Percentiles rank a stretch among this genome's conserved stretches.
Evolutionary conservation across 2,113 vertebrate genomes (phyloP).

Genomic region (Passer domesticus): DNA sequence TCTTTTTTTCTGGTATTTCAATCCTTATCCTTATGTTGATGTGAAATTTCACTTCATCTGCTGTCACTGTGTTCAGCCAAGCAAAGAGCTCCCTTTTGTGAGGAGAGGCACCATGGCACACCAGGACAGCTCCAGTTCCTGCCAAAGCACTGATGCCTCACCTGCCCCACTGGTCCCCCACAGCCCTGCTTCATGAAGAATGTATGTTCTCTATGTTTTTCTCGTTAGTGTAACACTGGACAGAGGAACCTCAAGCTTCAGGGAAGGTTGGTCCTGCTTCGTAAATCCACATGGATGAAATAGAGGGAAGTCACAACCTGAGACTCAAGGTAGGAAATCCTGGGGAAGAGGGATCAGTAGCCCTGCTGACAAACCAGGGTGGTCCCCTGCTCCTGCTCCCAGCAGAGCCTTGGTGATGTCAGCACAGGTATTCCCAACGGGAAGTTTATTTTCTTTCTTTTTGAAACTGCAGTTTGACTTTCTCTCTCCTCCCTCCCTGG

Average conservation of each 20-base stretch:
- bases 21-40: not conserved
- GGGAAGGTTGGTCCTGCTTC: not conserved
- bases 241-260: not conserved
- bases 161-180: not conserved
- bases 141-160: not conserved
- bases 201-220: not conserved
- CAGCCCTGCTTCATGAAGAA: not conserved
- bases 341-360: no score
- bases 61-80: not conserved
- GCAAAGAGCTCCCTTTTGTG: not conserved
- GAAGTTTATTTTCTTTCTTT: not conserved
- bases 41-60: not conserved
- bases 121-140: fast-evolving
- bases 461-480: not conserved
- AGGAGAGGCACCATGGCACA: not conserved
- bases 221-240: not conserved
- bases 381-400: not conserved
- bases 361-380: not conserved
- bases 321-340: not conserved
- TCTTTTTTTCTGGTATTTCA: not conserved
- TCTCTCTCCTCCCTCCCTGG: not conserved
- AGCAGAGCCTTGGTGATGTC: not conserved
- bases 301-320: not conserved
- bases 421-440: not conserved
- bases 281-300: not conserved